Conservation (phyloP, 2,797 vertebrate species). For the Borostomias antarcticus region DNA sequence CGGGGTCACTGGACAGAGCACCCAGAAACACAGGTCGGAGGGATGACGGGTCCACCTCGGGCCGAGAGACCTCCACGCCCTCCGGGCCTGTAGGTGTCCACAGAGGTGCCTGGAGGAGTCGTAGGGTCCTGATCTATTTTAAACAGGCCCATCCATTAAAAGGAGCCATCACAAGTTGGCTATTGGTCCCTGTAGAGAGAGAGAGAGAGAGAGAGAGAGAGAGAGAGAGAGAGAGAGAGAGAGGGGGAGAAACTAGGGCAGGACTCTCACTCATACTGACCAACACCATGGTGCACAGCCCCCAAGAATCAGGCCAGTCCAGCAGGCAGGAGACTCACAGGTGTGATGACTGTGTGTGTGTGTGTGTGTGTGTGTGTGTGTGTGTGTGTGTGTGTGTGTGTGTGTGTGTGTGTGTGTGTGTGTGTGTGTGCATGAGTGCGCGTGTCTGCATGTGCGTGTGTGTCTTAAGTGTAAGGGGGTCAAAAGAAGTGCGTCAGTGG, state of each 20-base stretch:
- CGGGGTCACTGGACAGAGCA: constrained; percentile 46
- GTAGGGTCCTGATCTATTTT: constrained; percentile 61
- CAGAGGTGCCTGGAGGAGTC: constrained; percentile 24
- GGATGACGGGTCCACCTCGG: constrained; percentile 42
- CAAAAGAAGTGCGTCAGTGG: no score
- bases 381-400: no score
- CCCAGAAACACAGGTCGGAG: constrained; percentile 43
- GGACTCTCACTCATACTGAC: constrained; percentile 72
- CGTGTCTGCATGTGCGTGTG: no score
- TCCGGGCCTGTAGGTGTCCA: constrained; percentile 35
- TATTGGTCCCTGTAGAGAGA: constrained; percentile 27
- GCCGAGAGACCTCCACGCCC: constrained; percentile 28
- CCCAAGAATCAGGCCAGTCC: constrained; percentile 68
- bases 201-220: no score
- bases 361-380: constrained; percentile 41
- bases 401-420: constrained; percentile 27
- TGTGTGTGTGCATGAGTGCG: no score
- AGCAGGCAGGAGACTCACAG: constrained; percentile 3
- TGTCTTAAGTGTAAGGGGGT: no score
- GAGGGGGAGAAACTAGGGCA: no score
- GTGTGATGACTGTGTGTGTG: not conserved
- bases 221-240: no score
- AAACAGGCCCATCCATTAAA: constrained; percentile 65
- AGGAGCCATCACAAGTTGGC: constrained; percentile 61
- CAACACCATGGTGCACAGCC: constrained; percentile 66